phyloP scores from a whole-genome alignment of 1,140 invertebrate species.

The Callitettix versicolor region DNA sequence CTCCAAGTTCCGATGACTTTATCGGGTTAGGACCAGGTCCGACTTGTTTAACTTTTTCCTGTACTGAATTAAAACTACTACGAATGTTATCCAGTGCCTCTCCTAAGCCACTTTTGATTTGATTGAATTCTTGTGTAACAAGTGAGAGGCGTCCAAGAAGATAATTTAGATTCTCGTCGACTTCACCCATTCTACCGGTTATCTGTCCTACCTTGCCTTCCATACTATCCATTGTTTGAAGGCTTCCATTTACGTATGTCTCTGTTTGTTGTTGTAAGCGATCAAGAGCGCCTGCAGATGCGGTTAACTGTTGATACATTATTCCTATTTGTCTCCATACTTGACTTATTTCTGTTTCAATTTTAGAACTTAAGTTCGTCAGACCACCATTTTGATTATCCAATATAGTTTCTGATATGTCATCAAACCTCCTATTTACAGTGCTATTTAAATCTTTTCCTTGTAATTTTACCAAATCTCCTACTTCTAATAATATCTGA shows the following conservation, averaged over 20 bases:
- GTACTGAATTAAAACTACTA: conserved; percentile 51
- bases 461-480: conserved; percentile 53
- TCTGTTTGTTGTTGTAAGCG: conserved; percentile 68
- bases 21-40: conserved; percentile 27
- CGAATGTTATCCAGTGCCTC: conserved; percentile 60
- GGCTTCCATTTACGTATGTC: conserved; percentile 70
- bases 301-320: conserved; percentile 73
- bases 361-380: conserved; percentile 61
- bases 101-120: conserved; percentile 63
- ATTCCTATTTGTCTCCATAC: conserved; percentile 40
- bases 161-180: conserved; percentile 77
- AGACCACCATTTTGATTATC: conserved; percentile 61
- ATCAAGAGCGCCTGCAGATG: conserved; percentile 60
- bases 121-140: conserved; percentile 76
- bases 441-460: conserved; percentile 53
- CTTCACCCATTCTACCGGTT: conserved; percentile 65
- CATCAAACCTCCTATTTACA: conserved; percentile 55
- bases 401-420: conserved; percentile 54
- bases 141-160: conserved; percentile 66
- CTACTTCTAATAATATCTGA: conserved; percentile 71
- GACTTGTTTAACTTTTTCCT: conserved; percentile 39
- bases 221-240: conserved; percentile 68
- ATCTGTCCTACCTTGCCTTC: conserved; percentile 64
- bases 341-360: conserved; percentile 72
- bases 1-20: conserved; percentile 2